A percentile compares a stretch with the other conserved stretches of the same genome.
Evolutionary conservation across 2,113 vertebrate genomes (phyloP).

Genomic region (Scomber scombrus): DNA sequence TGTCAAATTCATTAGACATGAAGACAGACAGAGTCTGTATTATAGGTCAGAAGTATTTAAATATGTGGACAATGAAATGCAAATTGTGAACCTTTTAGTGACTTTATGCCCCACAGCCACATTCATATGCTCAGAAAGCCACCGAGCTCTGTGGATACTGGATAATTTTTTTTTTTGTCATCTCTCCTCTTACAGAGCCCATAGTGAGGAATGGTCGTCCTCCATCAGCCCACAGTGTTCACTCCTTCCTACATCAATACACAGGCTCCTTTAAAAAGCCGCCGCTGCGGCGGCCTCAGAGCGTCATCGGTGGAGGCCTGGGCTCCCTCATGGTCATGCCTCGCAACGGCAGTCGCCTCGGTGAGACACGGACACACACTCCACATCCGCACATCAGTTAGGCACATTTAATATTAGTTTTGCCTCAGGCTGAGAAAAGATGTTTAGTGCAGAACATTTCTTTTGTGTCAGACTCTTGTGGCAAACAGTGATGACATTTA

Average conservation of each 20-base stretch:
- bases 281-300: slow-evolving; percentile 93
- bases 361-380: slow-evolving; percentile 80
- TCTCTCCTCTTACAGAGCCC: slow-evolving; percentile 86
- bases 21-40: no score
- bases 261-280: slow-evolving; percentile 97
- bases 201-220: slow-evolving; percentile 97
- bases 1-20: no score
- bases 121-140: no score
- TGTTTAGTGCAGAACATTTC: background rate
- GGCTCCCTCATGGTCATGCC: slow-evolving; percentile 96
- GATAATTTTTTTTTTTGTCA: no score
- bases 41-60: no score
- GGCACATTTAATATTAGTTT: background rate
- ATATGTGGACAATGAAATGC: no score
- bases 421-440: background rate
- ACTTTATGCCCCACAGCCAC: no score
- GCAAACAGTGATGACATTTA: no score
- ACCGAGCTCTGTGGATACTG: no score
- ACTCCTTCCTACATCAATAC: slow-evolving; percentile 98
- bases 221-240: slow-evolving; percentile 94
- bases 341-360: slow-evolving; percentile 94
- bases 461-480: background rate
- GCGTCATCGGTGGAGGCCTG: slow-evolving; percentile 94
- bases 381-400: background rate
- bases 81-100: no score